Conservation (phyloP, 2,888 invertebrate species). For the Brachypterus glaber region DNA sequence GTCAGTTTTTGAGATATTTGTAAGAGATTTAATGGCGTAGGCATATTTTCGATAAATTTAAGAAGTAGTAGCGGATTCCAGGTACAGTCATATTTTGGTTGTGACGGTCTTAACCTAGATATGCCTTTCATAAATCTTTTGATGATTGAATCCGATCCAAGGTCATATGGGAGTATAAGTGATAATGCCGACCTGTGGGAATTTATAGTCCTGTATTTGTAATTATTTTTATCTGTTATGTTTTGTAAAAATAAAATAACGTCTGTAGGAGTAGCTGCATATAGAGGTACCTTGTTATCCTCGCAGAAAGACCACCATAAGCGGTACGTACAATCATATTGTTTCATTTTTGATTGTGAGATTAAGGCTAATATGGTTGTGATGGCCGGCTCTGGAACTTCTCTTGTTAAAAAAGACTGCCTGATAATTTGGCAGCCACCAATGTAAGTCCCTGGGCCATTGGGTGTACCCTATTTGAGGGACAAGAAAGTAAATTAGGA, state of each 20-base stretch:
- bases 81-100: conserved; percentile 22
- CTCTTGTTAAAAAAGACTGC: conserved; percentile 16
- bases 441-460: conserved; percentile 12
- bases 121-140: conserved; percentile 24
- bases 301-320: conserved; percentile 21
- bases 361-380: conserved; percentile 18
- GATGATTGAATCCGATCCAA: conserved; percentile 18
- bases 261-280: conserved; percentile 5
- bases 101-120: conserved; percentile 18
- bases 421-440: conserved; percentile 23
- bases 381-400: conserved; percentile 14
- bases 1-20: conserved; percentile 21
- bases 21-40: conserved; percentile 11
- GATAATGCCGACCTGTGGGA: conserved; percentile 24
- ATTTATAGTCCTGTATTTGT: conserved; percentile 22
- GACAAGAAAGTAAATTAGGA: conserved; percentile 13
- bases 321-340: conserved; percentile 18
- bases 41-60: conserved; percentile 13
- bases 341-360: conserved; percentile 19
- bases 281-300: conserved; percentile 10
- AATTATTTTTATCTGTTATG: conserved; percentile 6
- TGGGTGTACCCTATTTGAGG: conserved; percentile 13
- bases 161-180: conserved; percentile 16
- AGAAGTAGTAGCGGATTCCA: conserved; percentile 25
- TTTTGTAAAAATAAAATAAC: conserved; percentile 14